Base-by-base conservation (phyloP, 2,797 vertebrate genomes). In the Phalanger gymnotis region DNA sequence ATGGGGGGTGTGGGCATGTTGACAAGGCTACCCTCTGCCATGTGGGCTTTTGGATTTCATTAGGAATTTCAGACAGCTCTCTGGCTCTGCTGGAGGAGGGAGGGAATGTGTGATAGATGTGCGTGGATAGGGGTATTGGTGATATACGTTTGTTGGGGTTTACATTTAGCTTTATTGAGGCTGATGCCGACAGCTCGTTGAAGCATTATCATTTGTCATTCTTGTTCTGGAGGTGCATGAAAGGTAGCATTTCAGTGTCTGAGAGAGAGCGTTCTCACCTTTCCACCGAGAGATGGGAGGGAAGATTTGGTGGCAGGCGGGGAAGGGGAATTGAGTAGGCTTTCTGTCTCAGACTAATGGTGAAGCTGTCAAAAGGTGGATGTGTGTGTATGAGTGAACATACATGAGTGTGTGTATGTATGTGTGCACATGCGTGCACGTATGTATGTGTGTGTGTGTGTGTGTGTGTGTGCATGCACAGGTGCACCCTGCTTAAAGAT, bases 31-130 rank as follows among this genome's bases (percentile, higher is more conserved):
- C 92, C 95, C 91, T 98, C 56, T 91, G 53, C 53, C 53, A 53
- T 34, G 95, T 97, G 96, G 94, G 56, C 81, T 97, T 93, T n/a
- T 97, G 97, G 94, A 93, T 53, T 92, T 97, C 95, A 97, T 98
- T 98, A 98, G 30, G 92, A 96, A 89, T 52, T 95, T 12, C 16
- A 47, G 66, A 81, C 66, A 47, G n/a, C n/a, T 81, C 66, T 81
- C 19, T 25, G 66, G n/a, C 40, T 87, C 40, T 87, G 73, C 22
- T 19, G 16, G 55, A 54, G 31, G 47, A 54, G 51, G 53, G 4
- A 81, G n/a, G 27, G 0, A 61, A 5, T 34, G 4, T 6, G 34
- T 53, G 53, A 2, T 4, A 7, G 6, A n/a, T 61, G 5, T 5
- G 7, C 2, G 31, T 87, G 52, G 51, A 66, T 57, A 58, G 52